These are phyloP conservation scores for Cinara cedri DNA, from an alignment of 2,888 invertebrate species.

Conservation along the genomic window DNA sequence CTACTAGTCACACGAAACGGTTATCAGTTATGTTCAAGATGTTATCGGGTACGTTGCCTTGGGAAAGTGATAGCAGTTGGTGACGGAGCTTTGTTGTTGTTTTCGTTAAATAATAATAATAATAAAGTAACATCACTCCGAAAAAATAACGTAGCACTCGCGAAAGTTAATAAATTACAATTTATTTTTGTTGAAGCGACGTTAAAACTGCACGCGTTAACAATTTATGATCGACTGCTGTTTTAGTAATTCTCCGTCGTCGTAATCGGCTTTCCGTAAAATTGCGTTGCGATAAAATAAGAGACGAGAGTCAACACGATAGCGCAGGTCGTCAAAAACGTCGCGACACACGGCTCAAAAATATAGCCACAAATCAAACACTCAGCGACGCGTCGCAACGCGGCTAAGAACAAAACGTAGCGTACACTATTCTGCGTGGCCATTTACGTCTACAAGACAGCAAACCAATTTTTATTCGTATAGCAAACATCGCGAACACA, in stretches of 20 bases:
- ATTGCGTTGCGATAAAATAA: neutral
- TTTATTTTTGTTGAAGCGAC: neutral
- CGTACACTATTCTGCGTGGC: neutral
- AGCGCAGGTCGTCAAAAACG: too few relatives aligned
- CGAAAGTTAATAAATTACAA: constrained; percentile 11
- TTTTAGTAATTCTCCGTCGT: too few relatives aligned
- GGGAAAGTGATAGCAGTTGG: constrained; percentile 18
- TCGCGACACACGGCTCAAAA: too few relatives aligned
- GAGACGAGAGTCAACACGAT: too few relatives aligned
- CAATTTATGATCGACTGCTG: too few relatives aligned
- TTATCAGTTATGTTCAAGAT: constrained; percentile 2
- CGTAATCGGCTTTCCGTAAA: too few relatives aligned
- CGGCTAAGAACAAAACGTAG: constrained; percentile 2
- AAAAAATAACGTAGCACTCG: neutral
- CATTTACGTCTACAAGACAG: neutral
- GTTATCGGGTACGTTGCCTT: constrained; percentile 18
- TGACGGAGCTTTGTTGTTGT: constrained; percentile 12
- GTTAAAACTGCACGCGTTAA: constrained; percentile 18
- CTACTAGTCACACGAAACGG: too few relatives aligned
- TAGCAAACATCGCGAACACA: constrained; percentile 1
- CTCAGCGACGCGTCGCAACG: constrained; percentile 6
- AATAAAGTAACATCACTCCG: neutral
- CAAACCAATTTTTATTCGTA: neutral
- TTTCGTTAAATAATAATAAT: too few relatives aligned
- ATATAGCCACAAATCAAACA: too few relatives aligned